Evolutionary conservation across 37 sponge, comb jelly and placozoan genomes (phyloP).

Genomic region (Theonella swinhoei): DNA sequence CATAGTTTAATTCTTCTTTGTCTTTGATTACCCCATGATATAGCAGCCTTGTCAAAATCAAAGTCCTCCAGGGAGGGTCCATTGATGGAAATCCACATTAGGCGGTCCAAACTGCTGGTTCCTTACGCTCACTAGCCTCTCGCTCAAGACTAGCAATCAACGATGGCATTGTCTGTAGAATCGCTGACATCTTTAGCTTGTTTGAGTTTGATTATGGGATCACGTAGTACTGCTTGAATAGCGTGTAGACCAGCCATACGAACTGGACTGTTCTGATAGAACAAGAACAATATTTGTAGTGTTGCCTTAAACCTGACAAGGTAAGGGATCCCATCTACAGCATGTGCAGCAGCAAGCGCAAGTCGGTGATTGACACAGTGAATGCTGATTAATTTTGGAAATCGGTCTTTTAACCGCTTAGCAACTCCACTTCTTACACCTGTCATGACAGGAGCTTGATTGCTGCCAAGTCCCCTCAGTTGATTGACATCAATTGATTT

Average conservation of each 20-base stretch:
- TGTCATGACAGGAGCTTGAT: constrained; percentile 50
- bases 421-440: constrained; percentile 30
- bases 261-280: constrained; percentile 43
- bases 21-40: neutral
- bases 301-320: constrained; percentile 29
- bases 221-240: constrained; percentile 13
- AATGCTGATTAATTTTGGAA: constrained; percentile 26
- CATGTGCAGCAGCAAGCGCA: constrained; percentile 48
- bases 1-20: neutral
- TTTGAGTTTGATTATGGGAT: constrained; percentile 25
- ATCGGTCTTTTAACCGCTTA: constrained; percentile 21
- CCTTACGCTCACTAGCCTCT: constrained; percentile 28
- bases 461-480: constrained; percentile 34
- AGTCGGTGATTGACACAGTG: constrained; percentile 50
- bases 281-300: constrained; percentile 11
- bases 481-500: constrained; percentile 1
- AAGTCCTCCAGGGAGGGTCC: neutral
- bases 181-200: constrained; percentile 47
- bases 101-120: neutral
- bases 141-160: constrained; percentile 33
- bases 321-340: constrained; percentile 29
- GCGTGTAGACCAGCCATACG: constrained; percentile 24
- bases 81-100: neutral
- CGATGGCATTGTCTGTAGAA: constrained; percentile 45
- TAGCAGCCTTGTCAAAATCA: neutral